Conservation (phyloP, 1,140 invertebrate species). For the Ganaspis sp. region DNA sequence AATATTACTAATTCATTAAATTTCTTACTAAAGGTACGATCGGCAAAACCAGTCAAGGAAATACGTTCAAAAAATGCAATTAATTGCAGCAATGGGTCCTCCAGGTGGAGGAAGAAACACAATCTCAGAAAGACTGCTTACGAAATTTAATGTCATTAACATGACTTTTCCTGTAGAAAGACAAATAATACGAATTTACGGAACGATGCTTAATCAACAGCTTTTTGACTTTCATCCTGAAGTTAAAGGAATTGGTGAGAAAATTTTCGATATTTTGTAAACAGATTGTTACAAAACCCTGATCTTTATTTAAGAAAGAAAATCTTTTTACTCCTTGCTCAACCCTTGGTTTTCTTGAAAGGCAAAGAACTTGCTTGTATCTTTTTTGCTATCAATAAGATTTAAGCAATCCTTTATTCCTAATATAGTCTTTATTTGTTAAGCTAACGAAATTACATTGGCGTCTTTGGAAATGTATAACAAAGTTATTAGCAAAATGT, state of each 20-base stretch:
- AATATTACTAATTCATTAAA: neutral
- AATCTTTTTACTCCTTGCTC: too few species aligned
- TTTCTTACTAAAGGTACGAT: slow-evolving; percentile 78
- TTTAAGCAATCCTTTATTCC: too few species aligned
- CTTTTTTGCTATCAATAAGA: too few species aligned
- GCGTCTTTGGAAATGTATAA: slow-evolving; percentile 87
- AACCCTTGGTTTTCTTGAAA: too few species aligned
- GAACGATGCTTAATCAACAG: slow-evolving; percentile 89
- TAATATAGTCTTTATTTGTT: neutral
- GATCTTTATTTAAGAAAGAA: too few species aligned
- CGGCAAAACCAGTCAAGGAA: slow-evolving; percentile 84
- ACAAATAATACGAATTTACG: slow-evolving; percentile 88
- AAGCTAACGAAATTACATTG: slow-evolving; percentile 77
- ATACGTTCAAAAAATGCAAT: slow-evolving; percentile 84
- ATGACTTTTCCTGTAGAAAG: slow-evolving; percentile 87
- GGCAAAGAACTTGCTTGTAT: too few species aligned
- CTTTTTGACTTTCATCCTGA: slow-evolving; percentile 86
- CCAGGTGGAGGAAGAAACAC: slow-evolving; percentile 87
- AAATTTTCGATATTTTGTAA: slow-evolving; percentile 19
- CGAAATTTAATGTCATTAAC: slow-evolving; percentile 88
- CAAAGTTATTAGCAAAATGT: slow-evolving; percentile 81
- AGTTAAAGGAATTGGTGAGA: slow-evolving; percentile 82
- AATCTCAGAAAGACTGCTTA: slow-evolving; percentile 85
- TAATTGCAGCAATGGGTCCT: slow-evolving; percentile 87
- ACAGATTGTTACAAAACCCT: too few species aligned